These are phyloP conservation scores for Psettodes erumei DNA, from an alignment of 2,113 vertebrate species.

Conservation along the genomic window DNA sequence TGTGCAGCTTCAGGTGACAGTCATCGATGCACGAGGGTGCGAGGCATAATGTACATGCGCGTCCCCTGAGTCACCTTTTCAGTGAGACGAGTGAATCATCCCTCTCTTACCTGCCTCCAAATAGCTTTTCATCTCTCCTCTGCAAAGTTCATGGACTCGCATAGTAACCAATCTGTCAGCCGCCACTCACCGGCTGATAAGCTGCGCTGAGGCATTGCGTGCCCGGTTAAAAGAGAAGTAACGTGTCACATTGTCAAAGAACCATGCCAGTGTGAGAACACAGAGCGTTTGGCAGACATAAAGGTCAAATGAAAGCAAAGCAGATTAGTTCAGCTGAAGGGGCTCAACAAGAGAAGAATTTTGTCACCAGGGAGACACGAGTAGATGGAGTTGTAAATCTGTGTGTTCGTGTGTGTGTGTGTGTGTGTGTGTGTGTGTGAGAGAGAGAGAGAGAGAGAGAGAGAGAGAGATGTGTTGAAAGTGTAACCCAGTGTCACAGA, in stretches of 20 bases:
- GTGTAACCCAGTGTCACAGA: conserved; percentile 8
- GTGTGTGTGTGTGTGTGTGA: neutral
- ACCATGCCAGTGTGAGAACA: conserved; percentile 45
- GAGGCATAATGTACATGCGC: conserved; percentile 1
- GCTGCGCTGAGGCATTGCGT: conserved; percentile 40
- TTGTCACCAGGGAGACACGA: conserved; percentile 65
- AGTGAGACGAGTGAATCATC: conserved; percentile 29
- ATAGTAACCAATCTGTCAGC: conserved; percentile 60
- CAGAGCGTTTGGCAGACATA: conserved; percentile 59
- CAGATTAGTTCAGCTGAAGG: conserved; percentile 74
- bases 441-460: neutral
- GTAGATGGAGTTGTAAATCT: conserved; percentile 39
- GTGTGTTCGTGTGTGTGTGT: neutral
- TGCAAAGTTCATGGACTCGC: conserved; percentile 62
- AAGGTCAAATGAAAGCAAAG: conserved; percentile 74
- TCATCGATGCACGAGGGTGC: neutral
- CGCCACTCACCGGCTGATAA: conserved; percentile 45
- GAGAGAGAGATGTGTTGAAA: neutral
- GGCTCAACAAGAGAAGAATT: conserved; percentile 60
- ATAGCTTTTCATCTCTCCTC: conserved; percentile 48
- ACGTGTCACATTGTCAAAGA: conserved; percentile 58
- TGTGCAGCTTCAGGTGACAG: neutral
- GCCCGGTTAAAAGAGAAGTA: conserved; percentile 56
- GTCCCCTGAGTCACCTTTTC: conserved; percentile 42
- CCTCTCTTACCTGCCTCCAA: conserved; percentile 50